Conservation (phyloP, 2,797 vertebrate species). For the Dicrostonyx torquatus region DNA sequence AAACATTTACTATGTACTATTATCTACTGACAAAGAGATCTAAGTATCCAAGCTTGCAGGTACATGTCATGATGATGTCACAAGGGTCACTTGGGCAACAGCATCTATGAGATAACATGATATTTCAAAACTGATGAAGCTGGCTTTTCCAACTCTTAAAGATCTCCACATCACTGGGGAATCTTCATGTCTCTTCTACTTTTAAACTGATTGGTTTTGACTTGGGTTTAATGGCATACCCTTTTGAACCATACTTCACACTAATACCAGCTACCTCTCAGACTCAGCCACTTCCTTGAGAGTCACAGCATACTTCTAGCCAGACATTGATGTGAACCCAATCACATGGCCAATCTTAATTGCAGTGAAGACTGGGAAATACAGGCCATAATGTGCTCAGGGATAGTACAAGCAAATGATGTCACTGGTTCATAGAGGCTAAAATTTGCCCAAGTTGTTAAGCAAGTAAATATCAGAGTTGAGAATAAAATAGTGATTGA, state of each 20-base stretch:
- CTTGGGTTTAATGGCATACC: not conserved
- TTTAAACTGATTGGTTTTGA: not conserved
- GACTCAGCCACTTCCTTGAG: not conserved
- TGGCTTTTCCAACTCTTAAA: not conserved
- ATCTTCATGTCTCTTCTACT: not conserved
- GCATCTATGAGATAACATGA: not conserved
- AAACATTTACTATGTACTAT: not conserved
- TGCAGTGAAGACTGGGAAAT: not conserved
- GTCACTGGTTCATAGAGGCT: not conserved
- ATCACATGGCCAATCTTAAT: not conserved
- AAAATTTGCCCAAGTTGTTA: not conserved
- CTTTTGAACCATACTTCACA: not conserved
- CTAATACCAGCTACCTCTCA: not conserved
- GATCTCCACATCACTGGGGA: not conserved
- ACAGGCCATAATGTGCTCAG: not conserved
- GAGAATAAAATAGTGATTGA: not conserved
- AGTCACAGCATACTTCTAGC: not conserved
- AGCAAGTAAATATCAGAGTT: not conserved
- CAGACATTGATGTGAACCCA: not conserved
- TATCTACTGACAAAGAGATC: not conserved
- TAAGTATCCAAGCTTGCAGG: not conserved
- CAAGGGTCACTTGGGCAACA: not conserved
- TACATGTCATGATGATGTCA: not conserved
- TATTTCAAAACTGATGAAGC: not conserved
- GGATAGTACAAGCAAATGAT: not conserved